Base-by-base conservation (phyloP, 2,888 invertebrate species). In the Sarcophaga rosellei region DNA sequence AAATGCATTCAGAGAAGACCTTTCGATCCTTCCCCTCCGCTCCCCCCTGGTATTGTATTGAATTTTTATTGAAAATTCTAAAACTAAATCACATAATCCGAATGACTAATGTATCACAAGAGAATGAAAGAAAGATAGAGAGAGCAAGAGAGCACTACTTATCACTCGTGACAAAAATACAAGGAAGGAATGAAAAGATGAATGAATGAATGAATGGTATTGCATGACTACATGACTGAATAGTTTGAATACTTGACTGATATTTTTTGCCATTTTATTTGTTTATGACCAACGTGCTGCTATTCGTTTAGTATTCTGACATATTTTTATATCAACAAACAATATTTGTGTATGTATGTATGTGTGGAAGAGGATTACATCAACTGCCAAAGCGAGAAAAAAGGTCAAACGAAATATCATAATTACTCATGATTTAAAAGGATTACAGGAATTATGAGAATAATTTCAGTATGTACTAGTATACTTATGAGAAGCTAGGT, bases 31-130 rank as follows among this genome's bases (percentile, higher is more conserved):
- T 35, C 10, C 35, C 35, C 35, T 10, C 35, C 2, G 2, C 35
- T 0, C 72, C 8, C 4, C 0, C 25, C 17, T 61, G 61, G 25
- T 72, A 63, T 65, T 65, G 44, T 75, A 74, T 74, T 79, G 63
- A 83, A 62, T 83, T 83, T 77, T 68, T 73, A 83, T 68, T 78
- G 21, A 20, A 70, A 76, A 70, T 68, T n/a, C 70, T 53, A 53
- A 17, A 53, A 17, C 17, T 53, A 53, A 53, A 53, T 53, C 17
- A 12, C 53, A 53, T 53, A 53, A 53, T 35, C 8, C 10, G 35
- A 35, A 35, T 35, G 35, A 10, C 8, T 10, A 10, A 10, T 35
- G 35, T 35, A 35, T 35, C 0, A 35, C 35, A 35, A 10, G 35
- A 35, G 8, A 35, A 35, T 35, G 35, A 10, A 10, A 10, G 35